Conservation (phyloP, 2,797 vertebrate species). For the Tenualosa ilisha region DNA sequence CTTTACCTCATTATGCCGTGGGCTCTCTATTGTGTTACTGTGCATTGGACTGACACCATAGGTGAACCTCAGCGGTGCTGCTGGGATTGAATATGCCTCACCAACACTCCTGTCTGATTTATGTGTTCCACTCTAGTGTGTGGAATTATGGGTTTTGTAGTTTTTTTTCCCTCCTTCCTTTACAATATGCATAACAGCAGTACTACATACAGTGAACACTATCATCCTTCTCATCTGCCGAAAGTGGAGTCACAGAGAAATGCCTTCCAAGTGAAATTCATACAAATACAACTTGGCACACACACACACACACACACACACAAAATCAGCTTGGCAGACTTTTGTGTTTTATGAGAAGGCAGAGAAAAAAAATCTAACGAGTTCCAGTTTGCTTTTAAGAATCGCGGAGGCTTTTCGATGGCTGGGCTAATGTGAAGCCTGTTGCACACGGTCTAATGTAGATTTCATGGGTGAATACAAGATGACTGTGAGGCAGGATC, state of each 20-base stretch:
- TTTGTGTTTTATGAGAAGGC: neutral
- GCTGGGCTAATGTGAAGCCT: neutral
- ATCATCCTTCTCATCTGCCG: neutral
- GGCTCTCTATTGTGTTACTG: neutral
- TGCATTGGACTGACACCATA: neutral
- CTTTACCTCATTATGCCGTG: neutral
- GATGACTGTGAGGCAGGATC: slow-evolving; percentile 13
- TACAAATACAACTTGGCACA: neutral
- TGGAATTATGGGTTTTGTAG: slow-evolving; percentile 16
- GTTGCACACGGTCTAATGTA: slow-evolving; percentile 6
- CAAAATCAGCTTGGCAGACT: neutral
- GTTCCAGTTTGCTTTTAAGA: neutral
- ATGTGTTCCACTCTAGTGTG: neutral
- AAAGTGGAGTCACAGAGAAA: neutral
- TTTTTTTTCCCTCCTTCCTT: neutral
- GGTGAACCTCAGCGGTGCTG: neutral
- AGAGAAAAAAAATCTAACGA: neutral
- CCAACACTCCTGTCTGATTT: neutral
- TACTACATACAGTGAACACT: neutral
- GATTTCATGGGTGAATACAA: slow-evolving; percentile 22
- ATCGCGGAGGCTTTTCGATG: neutral
- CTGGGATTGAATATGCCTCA: neutral
- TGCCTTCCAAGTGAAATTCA: neutral
- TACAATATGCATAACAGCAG: neutral
- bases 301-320: too few relatives aligned